A percentile compares a stretch with the other conserved stretches of the same genome.
These are phyloP conservation scores for Caenorhabditis auriculariae DNA, from an alignment of 2,888 invertebrate genomes.

Conservation along the genomic window DNA sequence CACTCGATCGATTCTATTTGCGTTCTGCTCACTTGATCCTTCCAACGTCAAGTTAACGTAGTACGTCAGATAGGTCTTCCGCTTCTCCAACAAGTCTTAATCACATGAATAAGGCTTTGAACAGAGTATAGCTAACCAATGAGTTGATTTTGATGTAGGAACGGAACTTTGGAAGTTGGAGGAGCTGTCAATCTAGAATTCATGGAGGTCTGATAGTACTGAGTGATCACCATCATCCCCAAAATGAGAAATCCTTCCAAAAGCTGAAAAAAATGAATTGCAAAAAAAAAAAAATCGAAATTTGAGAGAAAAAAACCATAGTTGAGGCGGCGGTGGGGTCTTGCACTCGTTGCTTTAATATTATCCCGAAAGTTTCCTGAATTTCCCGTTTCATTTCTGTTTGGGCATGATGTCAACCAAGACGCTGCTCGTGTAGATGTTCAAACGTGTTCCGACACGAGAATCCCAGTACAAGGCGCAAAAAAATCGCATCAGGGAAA, in stretches of 20 bases:
- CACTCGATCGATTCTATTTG: conserved; percentile 21
- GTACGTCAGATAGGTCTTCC: conserved; percentile 36
- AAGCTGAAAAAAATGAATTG: conserved; percentile 4
- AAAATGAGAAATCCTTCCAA: conserved; percentile 33
- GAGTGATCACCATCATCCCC: conserved; percentile 32
- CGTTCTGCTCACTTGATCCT: conserved; percentile 35
- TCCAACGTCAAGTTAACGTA: conserved; percentile 33
- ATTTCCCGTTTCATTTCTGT: not conserved
- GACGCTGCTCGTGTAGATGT: conserved; percentile 29
- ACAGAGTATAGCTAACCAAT: conserved; percentile 4
- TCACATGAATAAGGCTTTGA: not conserved
- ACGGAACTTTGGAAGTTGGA: conserved; percentile 32
- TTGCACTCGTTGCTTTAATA: conserved; percentile 40
- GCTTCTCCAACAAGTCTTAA: conserved; percentile 26
- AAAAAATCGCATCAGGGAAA: conserved; percentile 26
- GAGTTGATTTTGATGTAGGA: conserved; percentile 36
- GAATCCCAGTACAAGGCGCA: conserved; percentile 33
- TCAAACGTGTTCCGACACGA: conserved; percentile 26
- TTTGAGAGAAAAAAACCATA: conserved; percentile 8
- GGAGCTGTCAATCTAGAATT: conserved; percentile 47
- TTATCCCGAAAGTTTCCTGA: conserved; percentile 39
- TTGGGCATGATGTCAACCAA: no score
- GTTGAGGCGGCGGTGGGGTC: conserved; percentile 27
- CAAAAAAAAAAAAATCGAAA: not conserved
- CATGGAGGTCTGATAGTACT: conserved; percentile 45